A percentile compares a stretch with the other conserved stretches of the same genome.
Conservation (phyloP, 2,113 vertebrate species). For the Seriola rivoliana region DNA sequence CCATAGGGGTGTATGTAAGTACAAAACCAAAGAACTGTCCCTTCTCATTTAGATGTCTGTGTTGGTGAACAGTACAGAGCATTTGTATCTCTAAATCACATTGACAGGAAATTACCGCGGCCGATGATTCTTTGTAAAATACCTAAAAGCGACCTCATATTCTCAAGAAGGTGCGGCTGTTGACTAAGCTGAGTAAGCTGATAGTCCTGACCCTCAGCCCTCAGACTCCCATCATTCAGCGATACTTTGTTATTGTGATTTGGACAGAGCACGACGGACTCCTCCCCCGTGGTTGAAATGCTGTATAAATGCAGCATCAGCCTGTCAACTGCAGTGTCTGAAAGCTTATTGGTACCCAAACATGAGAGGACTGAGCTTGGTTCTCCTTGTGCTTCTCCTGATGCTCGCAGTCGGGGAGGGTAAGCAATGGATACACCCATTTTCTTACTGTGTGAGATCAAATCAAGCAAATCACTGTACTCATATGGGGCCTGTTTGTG, state of each 20-base stretch:
- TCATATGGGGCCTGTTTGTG: constrained; percentile 12
- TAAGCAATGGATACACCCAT: constrained; percentile 64
- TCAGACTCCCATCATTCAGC: constrained; percentile 65
- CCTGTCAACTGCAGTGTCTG: constrained; percentile 68
- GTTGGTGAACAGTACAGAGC: background rate
- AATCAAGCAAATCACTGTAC: constrained; percentile 21
- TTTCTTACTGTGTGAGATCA: constrained; percentile 43
- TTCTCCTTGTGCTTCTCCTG: constrained; percentile 80
- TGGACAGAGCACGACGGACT: constrained; percentile 67
- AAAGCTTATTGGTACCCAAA: constrained; percentile 62
- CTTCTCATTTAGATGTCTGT: constrained; percentile 4
- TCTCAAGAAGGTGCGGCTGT: constrained; percentile 39
- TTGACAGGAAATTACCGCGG: background rate
- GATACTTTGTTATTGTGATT: constrained; percentile 71
- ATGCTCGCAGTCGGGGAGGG: constrained; percentile 78
- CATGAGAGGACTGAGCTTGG: constrained; percentile 81
- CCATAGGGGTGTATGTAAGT: constrained; percentile 40
- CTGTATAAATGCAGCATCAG: constrained; percentile 82
- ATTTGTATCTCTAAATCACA: background rate
- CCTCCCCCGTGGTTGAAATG: constrained; percentile 75
- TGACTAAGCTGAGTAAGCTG: constrained; percentile 40
- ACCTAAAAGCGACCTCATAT: constrained; percentile 3
- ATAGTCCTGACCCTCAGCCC: constrained; percentile 53
- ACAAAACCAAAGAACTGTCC: constrained; percentile 7
- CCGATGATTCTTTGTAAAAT: background rate